phyloP scores from a whole-genome alignment of 2,888 invertebrate genomes.

The Theretra japonica region DNA sequence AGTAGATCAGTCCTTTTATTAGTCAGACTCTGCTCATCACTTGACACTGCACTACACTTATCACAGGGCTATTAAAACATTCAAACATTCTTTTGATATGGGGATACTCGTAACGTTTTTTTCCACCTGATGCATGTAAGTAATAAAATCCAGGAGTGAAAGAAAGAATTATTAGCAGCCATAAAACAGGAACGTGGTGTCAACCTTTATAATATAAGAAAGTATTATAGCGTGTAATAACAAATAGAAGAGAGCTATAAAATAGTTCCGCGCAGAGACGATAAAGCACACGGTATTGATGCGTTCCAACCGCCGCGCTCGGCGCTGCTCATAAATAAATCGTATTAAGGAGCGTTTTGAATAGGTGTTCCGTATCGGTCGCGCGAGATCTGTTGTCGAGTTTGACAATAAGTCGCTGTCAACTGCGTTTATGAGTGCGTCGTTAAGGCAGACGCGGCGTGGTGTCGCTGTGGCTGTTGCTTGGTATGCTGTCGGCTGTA shows the following conservation, averaged over 20 bases:
- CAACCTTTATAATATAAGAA: conserved; percentile 64
- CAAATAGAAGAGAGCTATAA: conserved; percentile 71
- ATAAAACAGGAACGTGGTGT: conserved; percentile 68
- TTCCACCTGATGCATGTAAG: conserved; percentile 43
- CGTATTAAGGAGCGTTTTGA: conserved; percentile 74
- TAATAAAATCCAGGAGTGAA: conserved; percentile 65
- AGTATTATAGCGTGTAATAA: conserved; percentile 59
- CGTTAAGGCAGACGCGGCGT: conserved; percentile 62
- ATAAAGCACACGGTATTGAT: conserved; percentile 64
- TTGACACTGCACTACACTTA: background rate
- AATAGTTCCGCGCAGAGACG: conserved; percentile 56
- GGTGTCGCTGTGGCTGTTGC: conserved; percentile 34
- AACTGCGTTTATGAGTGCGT: conserved; percentile 67
- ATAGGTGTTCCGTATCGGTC: conserved; percentile 67
- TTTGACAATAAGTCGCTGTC: conserved; percentile 73
- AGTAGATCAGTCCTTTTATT: too few relatives aligned
- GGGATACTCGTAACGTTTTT: background rate
- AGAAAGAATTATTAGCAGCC: conserved; percentile 68
- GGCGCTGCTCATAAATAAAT: conserved; percentile 79
- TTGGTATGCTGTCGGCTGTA: background rate
- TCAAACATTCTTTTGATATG: conserved; percentile 21
- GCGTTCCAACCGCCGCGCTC: conserved; percentile 66
- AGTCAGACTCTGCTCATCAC: background rate
- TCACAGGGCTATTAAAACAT: background rate
- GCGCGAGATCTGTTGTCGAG: conserved; percentile 68